These are phyloP conservation scores for Pristis pectinata DNA, from an alignment of 2,797 vertebrate genomes.

Conservation along the genomic window DNA sequence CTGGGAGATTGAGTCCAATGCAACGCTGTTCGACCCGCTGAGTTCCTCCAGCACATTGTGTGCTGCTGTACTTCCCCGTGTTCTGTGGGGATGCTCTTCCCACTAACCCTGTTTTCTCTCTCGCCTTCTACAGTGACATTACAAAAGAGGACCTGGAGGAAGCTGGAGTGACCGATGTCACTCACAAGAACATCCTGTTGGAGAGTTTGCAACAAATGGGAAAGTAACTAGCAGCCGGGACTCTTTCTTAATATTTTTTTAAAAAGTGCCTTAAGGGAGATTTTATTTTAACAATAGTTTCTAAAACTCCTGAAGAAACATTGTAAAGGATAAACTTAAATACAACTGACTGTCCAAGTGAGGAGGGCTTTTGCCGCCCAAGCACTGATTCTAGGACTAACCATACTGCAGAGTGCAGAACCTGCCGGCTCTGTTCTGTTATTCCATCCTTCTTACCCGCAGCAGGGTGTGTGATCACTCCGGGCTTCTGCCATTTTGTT, in stretches of 20 bases:
- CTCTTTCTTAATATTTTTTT: neutral
- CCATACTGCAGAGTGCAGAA: neutral
- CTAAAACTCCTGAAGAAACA: neutral
- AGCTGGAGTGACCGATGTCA: slow-evolving; percentile 78
- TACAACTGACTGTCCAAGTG: neutral
- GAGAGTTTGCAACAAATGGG: slow-evolving; percentile 73
- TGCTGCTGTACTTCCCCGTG: no score
- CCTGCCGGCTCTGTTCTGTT: neutral
- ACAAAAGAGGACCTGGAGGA: slow-evolving; percentile 94
- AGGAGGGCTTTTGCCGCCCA: neutral
- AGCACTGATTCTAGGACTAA: neutral
- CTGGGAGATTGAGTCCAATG: no score
- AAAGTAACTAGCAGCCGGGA: slow-evolving; percentile 49
- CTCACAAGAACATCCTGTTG: slow-evolving; percentile 78
- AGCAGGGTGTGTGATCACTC: no score
- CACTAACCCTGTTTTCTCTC: neutral
- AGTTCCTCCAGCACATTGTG: no score
- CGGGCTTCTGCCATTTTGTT: no score
- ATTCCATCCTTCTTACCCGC: neutral
- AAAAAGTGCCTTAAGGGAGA: slow-evolving; percentile 24
- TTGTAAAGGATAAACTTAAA: neutral
- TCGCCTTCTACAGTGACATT: slow-evolving; percentile 71
- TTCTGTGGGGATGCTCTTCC: no score
- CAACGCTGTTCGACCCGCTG: no score
- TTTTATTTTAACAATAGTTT: neutral